Base-by-base conservation (phyloP, 2,888 invertebrate genomes). In the Cepaea hortensis region DNA sequence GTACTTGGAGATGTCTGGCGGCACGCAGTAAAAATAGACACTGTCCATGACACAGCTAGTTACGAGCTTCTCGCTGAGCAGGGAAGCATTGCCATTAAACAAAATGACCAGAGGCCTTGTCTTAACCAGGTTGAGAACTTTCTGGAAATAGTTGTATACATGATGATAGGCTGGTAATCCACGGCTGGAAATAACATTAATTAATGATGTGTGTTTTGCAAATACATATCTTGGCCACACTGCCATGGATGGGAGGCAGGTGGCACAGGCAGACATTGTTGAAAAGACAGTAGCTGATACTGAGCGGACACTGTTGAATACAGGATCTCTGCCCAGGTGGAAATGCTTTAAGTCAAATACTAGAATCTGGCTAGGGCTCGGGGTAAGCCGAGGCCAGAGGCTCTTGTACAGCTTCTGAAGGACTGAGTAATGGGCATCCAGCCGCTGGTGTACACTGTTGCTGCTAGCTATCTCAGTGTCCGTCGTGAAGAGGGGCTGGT, bases 51-150 rank as follows among this genome's bases (percentile, higher is more conserved):
- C 61, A 65, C 80, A 87, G 23, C 2, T 48, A 46, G 79, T 48
- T 48, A 87, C 23, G 15, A 87, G 73, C 23, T 73, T 80, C 46
- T 87, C 84, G 62, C 83, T 83, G 15, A 84, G 23, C 7, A 80
- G 23, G 0, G 62, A 50, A 6, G 76, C 35, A 80, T 84, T 72
- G 6, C 80, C 80, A 13, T 80, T 61, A 65, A 50, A 87, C 7
- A 87, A 35, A 62, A 87, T 72, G 3, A 87, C 62, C 65, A 84
- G 46, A 7, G 87, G 87, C 23, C 79, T 80, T 62, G 62, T 46
- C 23, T 20, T 79, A 4, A 80, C 46, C 20, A 68, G 18, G 3
- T 9, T 72, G 7, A 84, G 62, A 46, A 84, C 46, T 15, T 35
- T n/a, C 62, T 70, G 77, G 6, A 87, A 65, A 75, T 87, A 87